Percentiles rank a stretch among this genome's conserved stretches.
phyloP scores from a whole-genome alignment of 2,888 invertebrate genomes.

The Tupiocoris notatus region DNA sequence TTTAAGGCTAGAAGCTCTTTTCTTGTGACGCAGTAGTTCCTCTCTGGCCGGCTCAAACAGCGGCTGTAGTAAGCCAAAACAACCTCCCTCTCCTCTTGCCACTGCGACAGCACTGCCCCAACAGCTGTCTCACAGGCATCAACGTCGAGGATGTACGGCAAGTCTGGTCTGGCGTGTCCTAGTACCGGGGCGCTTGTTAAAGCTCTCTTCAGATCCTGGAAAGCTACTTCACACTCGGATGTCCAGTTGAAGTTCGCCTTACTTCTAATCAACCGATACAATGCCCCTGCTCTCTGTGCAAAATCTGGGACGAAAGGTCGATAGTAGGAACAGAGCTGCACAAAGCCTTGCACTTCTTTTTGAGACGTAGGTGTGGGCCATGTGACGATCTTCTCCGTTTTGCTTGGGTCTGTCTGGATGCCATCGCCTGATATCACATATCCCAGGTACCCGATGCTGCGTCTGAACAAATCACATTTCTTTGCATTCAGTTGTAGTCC shows the following conservation, averaged over 20 bases:
- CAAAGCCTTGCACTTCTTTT: not conserved
- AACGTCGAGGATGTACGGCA: not conserved
- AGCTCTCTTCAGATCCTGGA: constrained; percentile 34
- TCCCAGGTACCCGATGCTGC: not conserved
- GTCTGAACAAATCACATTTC: not conserved
- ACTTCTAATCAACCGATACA: not conserved
- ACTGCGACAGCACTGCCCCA: constrained; percentile 2
- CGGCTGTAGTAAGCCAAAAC: not conserved
- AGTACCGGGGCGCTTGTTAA: constrained; percentile 31
- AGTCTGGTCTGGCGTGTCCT: not conserved
- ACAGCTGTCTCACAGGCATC: not conserved
- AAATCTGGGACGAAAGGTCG: not conserved
- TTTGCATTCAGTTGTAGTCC: not conserved
- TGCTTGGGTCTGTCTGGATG: not conserved
- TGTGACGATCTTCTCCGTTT: not conserved
- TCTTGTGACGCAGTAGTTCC: not conserved
- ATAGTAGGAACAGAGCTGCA: not conserved
- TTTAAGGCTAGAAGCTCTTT: not conserved
- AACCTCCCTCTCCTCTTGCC: not conserved
- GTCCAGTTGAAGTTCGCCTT: not conserved
- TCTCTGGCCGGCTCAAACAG: not conserved
- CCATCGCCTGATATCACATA: constrained; percentile 4
- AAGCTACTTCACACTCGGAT: constrained; percentile 15
- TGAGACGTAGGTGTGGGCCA: not conserved
- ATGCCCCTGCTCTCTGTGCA: not conserved